Conservation (phyloP, 2,888 invertebrate species). For the Dendrolimus pini region DNA sequence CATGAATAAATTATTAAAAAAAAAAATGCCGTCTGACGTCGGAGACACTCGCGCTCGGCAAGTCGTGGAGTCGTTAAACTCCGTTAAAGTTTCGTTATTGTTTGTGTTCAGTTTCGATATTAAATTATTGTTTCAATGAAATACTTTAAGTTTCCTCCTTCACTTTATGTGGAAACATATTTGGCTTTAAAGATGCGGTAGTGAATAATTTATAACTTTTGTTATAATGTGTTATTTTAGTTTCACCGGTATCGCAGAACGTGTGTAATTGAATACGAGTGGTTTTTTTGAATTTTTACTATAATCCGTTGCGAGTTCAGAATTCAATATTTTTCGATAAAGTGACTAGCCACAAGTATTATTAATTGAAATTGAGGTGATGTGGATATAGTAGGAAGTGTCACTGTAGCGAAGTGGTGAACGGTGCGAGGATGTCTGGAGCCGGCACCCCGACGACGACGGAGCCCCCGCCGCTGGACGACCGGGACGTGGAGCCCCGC, state of each 20-base stretch:
- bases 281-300: conserved; percentile 4
- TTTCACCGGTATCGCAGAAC: conserved; percentile 14
- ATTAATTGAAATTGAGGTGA: no score
- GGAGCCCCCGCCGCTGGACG: conserved; percentile 88
- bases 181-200: not conserved
- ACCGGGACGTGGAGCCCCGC: conserved; percentile 84
- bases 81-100: not conserved
- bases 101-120: not conserved
- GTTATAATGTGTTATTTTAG: conserved; percentile 23
- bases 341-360: no score
- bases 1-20: no score
- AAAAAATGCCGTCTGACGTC: no score
- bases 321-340: not conserved
- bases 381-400: no score
- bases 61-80: not conserved
- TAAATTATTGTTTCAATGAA: not conserved
- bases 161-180: not conserved
- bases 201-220: conserved; percentile 9
- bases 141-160: not conserved
- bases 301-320: conserved; percentile 7
- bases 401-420: not conserved
- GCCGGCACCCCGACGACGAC: conserved; percentile 89
- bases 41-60: no score
- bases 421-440: conserved; percentile 35
- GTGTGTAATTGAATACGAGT: conserved; percentile 16